phyloP scores from a whole-genome alignment of 2,888 invertebrate species.

The Melanotus villosus region DNA sequence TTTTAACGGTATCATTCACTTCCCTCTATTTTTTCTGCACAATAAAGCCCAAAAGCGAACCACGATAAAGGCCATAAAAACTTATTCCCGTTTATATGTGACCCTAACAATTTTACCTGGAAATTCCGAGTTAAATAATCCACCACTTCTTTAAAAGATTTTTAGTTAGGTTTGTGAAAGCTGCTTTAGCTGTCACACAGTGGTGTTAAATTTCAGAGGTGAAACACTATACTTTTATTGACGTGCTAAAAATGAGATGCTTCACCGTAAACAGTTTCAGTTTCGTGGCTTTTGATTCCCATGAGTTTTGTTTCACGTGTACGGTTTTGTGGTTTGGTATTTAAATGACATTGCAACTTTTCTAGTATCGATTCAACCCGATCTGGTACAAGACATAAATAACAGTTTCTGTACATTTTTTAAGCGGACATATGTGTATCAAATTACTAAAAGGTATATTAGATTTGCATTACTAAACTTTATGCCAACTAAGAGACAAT shows the following conservation, averaged over 20 bases:
- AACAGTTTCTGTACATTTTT: too few relatives aligned
- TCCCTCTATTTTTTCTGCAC: background rate
- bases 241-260: constrained; percentile 42
- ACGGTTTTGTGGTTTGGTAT: constrained; percentile 37
- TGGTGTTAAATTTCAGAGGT: constrained; percentile 35
- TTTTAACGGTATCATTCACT: constrained; percentile 9
- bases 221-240: constrained; percentile 43
- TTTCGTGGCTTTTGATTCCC: constrained; percentile 38
- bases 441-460: too few relatives aligned
- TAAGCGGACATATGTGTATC: too few relatives aligned
- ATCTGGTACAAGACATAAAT: background rate
- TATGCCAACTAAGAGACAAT: too few relatives aligned
- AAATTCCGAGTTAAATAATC: constrained; percentile 8
- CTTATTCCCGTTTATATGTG: too few relatives aligned
- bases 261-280: constrained; percentile 34
- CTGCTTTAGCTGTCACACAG: constrained; percentile 33
- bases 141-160: background rate
- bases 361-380: background rate
- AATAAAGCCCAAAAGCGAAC: background rate
- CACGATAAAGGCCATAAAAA: too few relatives aligned
- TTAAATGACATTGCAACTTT: constrained; percentile 15
- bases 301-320: constrained; percentile 40
- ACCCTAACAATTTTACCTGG: background rate
- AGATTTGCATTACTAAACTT: too few relatives aligned
- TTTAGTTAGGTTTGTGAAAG: background rate